Conservation (phyloP, 1,140 invertebrate species). For the Drosophila burlai region DNA sequence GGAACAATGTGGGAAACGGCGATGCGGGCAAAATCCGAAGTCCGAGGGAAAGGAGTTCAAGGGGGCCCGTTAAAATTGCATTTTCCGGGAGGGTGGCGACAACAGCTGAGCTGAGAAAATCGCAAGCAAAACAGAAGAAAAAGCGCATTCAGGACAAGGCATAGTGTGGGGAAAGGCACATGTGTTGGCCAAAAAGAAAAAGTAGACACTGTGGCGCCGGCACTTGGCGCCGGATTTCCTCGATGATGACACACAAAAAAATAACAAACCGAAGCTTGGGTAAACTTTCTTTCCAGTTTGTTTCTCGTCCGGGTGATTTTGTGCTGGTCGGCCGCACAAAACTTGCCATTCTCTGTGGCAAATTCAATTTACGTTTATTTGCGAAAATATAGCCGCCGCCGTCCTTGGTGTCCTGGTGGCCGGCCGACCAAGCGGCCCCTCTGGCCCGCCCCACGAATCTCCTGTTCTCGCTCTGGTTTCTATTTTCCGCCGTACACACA, state of each 20-base stretch:
- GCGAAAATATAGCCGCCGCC: slow-evolving; percentile 44
- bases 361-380: slow-evolving; percentile 75
- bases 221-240: slow-evolving; percentile 55
- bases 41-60: slow-evolving; percentile 40
- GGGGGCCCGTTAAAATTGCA: slow-evolving; percentile 47
- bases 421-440: not conserved
- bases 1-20: slow-evolving; percentile 31
- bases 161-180: slow-evolving; percentile 18
- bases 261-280: slow-evolving; percentile 19
- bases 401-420: slow-evolving; percentile 22
- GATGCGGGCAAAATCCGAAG: slow-evolving; percentile 34
- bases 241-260: slow-evolving; percentile 46
- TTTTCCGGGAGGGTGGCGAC: slow-evolving; percentile 30
- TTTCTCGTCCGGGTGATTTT: slow-evolving; percentile 35
- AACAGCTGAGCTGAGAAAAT: slow-evolving; percentile 61
- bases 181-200: slow-evolving; percentile 41
- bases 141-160: slow-evolving; percentile 18
- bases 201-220: slow-evolving; percentile 51
- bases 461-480: slow-evolving; percentile 29
- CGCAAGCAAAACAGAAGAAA: slow-evolving; percentile 72
- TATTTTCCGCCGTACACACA: slow-evolving; percentile 13
- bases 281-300: slow-evolving; percentile 49
- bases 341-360: slow-evolving; percentile 34
- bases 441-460: not conserved
- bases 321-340: slow-evolving; percentile 32